Conservation (phyloP, 2,888 invertebrate species). For the Hyppa rectilinea region DNA sequence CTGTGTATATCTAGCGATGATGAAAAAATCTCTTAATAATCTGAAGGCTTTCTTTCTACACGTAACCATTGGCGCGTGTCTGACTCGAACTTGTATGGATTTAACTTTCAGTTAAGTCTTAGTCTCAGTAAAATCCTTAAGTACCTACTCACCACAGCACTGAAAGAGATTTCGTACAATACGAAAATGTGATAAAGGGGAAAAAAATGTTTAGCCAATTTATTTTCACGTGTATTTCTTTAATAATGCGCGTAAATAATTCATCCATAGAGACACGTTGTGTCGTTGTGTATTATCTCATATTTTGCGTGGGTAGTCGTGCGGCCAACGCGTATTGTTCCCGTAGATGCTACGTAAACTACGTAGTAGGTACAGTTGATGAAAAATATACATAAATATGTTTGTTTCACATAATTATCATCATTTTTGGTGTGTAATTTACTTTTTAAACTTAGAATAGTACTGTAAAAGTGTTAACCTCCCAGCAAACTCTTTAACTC, state of each 20-base stretch:
- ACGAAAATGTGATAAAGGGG: not conserved
- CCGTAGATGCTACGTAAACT: not conserved
- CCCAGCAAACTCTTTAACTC: too few relatives aligned
- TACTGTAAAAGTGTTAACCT: not conserved
- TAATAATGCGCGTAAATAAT: not conserved
- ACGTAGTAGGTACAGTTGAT: not conserved
- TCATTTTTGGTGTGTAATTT: not conserved
- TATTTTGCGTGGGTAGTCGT: not conserved
- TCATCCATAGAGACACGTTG: not conserved
- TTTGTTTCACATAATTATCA: too few relatives aligned
- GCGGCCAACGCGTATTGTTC: conserved; percentile 14
- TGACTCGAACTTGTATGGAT: not conserved
- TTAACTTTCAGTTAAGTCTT: not conserved
- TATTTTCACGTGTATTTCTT: not conserved
- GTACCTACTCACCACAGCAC: too few relatives aligned
- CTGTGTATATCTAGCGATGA: not conserved
- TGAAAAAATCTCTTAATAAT: not conserved
- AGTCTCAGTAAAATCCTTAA: too few relatives aligned
- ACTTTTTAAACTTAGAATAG: not conserved
- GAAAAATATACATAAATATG: not conserved
- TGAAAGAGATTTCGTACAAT: not conserved
- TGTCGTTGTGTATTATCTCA: conserved; percentile 7
- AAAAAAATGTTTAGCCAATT: not conserved
- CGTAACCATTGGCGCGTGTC: not conserved
- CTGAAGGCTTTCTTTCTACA: not conserved